Evolutionary conservation across 2,113 vertebrate species (phyloP).

Genomic region (Turdus rufiventris): DNA sequence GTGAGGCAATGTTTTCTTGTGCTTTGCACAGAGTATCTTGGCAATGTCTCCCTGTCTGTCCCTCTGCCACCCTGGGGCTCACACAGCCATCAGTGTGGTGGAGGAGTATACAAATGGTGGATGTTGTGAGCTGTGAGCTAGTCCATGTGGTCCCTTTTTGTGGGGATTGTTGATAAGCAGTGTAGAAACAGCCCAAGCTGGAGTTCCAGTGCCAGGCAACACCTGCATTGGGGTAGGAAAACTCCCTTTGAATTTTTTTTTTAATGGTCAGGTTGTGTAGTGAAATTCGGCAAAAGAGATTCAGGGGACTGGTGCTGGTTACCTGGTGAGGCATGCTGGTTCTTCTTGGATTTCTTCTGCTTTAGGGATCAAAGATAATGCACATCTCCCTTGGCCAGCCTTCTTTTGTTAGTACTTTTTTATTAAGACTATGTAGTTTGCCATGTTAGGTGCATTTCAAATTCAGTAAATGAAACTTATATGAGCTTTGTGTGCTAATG

Average conservation of each 20-base stretch:
- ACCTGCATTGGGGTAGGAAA: background rate
- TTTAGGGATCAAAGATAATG: background rate
- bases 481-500: background rate
- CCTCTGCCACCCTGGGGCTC: background rate
- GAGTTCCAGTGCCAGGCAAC: background rate
- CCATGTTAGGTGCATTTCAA: background rate
- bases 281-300: background rate
- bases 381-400: background rate
- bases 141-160: fast-evolving
- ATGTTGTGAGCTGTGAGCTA: background rate
- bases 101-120: background rate
- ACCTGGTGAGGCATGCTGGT: background rate
- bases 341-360: background rate
- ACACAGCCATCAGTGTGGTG: fast-evolving
- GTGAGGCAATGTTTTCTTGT: fast-evolving
- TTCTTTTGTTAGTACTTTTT: background rate
- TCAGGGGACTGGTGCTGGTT: fast-evolving
- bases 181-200: background rate
- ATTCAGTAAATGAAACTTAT: background rate
- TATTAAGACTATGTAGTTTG: background rate
- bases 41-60: fast-evolving
- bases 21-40: background rate
- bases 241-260: background rate
- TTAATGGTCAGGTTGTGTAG: background rate
- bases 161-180: background rate